phyloP scores from a whole-genome alignment of 2,113 vertebrate genomes.

The Porphyrio hochstetteri region DNA sequence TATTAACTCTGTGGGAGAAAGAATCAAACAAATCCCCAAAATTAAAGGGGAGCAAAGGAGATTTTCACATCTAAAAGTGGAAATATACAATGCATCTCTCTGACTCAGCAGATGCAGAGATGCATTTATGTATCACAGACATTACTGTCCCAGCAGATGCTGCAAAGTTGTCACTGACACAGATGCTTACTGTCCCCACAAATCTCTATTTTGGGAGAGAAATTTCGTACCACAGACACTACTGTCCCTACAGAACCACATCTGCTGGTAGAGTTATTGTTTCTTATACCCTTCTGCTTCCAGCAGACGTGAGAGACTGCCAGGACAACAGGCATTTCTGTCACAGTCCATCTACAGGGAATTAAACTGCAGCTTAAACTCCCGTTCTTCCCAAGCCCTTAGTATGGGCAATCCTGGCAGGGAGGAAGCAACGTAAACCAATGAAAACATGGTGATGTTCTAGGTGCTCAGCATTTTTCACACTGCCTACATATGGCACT shows the following conservation, averaged over 20 bases:
- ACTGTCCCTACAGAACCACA: constrained; percentile 65
- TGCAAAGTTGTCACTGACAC: constrained; percentile 48
- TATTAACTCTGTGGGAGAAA: constrained; percentile 19
- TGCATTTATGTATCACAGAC: constrained; percentile 44
- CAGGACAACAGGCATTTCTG: constrained; percentile 44
- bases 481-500: too few relatives aligned
- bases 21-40: not conserved
- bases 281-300: constrained; percentile 4
- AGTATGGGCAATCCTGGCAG: not conserved
- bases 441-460: too few relatives aligned
- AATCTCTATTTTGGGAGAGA: constrained; percentile 21
- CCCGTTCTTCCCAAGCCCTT: not conserved
- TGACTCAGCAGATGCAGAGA: constrained; percentile 59
- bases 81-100: constrained; percentile 53
- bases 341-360: constrained; percentile 49
- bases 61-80: constrained; percentile 45
- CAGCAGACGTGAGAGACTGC: constrained; percentile 40
- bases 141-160: constrained; percentile 66
- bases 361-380: constrained; percentile 3
- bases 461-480: too few relatives aligned
- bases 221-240: constrained; percentile 57
- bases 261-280: constrained; percentile 58
- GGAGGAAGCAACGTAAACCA: not conserved
- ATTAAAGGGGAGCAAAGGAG: not conserved
- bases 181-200: constrained; percentile 66